Conservation (phyloP, 2,888 invertebrate genomes). For the Oscheius sp. region DNA sequence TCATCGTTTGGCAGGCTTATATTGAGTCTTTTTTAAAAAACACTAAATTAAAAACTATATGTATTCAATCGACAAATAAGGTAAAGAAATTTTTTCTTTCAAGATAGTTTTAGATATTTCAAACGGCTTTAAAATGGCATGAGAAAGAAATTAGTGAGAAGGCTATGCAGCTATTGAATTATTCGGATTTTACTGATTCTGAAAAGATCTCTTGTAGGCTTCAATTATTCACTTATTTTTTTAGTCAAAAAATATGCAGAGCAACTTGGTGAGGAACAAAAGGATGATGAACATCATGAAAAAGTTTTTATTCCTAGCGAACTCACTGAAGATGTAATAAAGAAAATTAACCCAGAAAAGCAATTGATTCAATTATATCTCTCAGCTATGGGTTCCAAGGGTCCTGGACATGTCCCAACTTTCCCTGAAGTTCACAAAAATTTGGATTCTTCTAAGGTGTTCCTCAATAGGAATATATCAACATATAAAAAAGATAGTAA, state of each 20-base stretch:
- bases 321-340: too few species aligned
- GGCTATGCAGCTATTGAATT: conserved; percentile 1
- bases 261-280: too few species aligned
- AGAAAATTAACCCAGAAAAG: too few species aligned
- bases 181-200: too few species aligned
- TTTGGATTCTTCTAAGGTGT: too few species aligned
- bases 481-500: too few species aligned
- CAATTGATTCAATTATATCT: not conserved
- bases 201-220: too few species aligned
- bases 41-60: not conserved
- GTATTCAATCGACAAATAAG: not conserved
- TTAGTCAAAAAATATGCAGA: too few species aligned
- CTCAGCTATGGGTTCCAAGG: not conserved
- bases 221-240: too few species aligned
- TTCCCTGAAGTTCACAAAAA: not conserved
- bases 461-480: too few species aligned
- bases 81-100: not conserved
- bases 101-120: not conserved
- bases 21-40: not conserved
- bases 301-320: too few species aligned
- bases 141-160: conserved; percentile 5
- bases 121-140: conserved; percentile 14
- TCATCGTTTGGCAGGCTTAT: conserved; percentile 2
- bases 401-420: not conserved
- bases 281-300: too few species aligned